These are phyloP conservation scores for Python bivittatus DNA, from an alignment of 2,113 vertebrate genomes.

Conservation along the genomic window DNA sequence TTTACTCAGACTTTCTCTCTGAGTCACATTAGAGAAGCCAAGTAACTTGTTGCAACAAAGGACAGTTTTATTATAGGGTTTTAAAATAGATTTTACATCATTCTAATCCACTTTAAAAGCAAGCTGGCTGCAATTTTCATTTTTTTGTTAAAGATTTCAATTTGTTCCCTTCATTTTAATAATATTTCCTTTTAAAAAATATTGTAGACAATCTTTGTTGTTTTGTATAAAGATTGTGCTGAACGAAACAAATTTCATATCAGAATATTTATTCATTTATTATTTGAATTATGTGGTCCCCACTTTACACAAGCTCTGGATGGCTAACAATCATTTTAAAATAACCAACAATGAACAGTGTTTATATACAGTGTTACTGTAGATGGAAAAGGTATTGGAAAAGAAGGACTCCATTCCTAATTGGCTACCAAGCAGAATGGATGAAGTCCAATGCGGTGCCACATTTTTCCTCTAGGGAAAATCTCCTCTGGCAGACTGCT, in stretches of 20 bases:
- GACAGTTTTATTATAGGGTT: neutral
- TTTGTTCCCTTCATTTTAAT: neutral
- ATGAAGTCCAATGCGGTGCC: no score
- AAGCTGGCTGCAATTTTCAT: slow-evolving; percentile 9
- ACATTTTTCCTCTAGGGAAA: no score
- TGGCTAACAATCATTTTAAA: neutral
- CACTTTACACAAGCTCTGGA: neutral
- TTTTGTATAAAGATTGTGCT: neutral
- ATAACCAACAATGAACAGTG: neutral
- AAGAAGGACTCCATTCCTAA: neutral
- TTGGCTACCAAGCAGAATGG: no score
- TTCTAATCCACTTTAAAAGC: slow-evolving; percentile 49
- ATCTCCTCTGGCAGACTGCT: no score
- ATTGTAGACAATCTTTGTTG: neutral
- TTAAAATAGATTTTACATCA: slow-evolving; percentile 25
- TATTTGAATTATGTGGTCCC: neutral
- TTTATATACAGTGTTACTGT: neutral
- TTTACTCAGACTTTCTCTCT: neutral
- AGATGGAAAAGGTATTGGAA: neutral
- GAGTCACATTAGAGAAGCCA: neutral
- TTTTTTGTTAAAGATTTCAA: slow-evolving; percentile 12
- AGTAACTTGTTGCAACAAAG: slow-evolving; percentile 37
- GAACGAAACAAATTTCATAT: neutral
- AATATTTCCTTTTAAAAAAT: slow-evolving; percentile 14
- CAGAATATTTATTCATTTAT: neutral